Conservation (phyloP, 2,888 invertebrate species). For the Flabesymbios commensalis region DNA sequence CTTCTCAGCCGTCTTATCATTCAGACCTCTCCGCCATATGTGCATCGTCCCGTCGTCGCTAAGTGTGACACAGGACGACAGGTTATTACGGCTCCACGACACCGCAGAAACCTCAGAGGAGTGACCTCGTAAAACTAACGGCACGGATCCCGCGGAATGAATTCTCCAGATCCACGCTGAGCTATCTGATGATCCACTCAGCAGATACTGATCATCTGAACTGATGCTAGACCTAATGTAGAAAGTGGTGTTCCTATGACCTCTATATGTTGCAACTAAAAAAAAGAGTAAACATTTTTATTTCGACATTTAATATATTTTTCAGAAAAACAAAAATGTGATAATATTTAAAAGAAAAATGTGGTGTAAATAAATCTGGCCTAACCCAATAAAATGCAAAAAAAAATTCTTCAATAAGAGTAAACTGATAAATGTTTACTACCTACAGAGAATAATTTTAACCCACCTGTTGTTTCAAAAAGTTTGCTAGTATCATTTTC, state of each 20-base stretch:
- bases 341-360: no score
- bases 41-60: slow-evolving; percentile 32
- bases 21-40: slow-evolving; percentile 31
- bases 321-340: no score
- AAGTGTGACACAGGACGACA: slow-evolving; percentile 25
- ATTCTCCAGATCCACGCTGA: slow-evolving; percentile 82
- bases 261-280: slow-evolving; percentile 63
- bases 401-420: no score
- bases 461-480: no score
- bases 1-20: no score
- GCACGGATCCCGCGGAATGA: not conserved
- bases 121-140: slow-evolving; percentile 68
- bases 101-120: slow-evolving; percentile 72
- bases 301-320: no score
- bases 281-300: slow-evolving; percentile 8
- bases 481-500: no score
- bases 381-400: no score
- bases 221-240: slow-evolving; percentile 84
- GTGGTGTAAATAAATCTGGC: no score
- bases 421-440: no score
- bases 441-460: no score
- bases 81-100: slow-evolving; percentile 30
- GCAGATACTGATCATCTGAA: slow-evolving; percentile 77
- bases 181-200: slow-evolving; percentile 87
- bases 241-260: slow-evolving; percentile 80